Evolutionary conservation across 2,888 invertebrate genomes (phyloP), one percentile per base, ranked within the genome.

Genomic region (Meteorus colon): DNA sequence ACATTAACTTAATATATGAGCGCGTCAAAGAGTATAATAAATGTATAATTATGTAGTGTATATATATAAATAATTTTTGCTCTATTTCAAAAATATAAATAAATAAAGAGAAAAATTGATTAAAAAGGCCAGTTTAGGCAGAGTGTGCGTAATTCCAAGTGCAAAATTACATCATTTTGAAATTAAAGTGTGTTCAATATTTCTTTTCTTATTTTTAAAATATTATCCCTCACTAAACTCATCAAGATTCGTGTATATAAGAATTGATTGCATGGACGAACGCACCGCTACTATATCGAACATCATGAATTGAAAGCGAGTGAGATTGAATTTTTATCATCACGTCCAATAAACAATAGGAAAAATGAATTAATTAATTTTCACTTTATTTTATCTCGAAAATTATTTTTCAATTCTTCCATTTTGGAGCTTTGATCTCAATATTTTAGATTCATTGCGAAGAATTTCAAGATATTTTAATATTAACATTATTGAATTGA

Each of bases 401-500:
- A 41, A 41, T 8, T 8, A 8, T 41, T 12, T 41, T 12, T 12
- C 41, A 41, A 41, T 62, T 16, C n/a, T 1, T 29, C 29, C n/a
- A 31, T 62, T 62, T 62, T 2, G 29, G 29, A 62, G 6, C n/a
- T 55, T 6, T 8, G 19, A 55, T 8, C 1, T 55, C 24, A 55
- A 1, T 19, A 19, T n/a, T n/a, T n/a, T n/a, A 10, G 24, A 24
- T 59, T 55, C 10, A 37, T 19, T 68, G 31, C 16, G 24, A 41
- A 41, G 37, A 6, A 6, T 24, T 12, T 66, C 37, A 66, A 66
- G 41, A 66, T 41, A 37, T 24, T 37, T 41, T 41, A 5, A 31
- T 29, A 48, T 48, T 29, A 29, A 68, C 4, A 81, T 27, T 76
- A 76, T 77, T 79, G n/a, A 37, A 67, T 29, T 75, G 67, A 41